These are phyloP conservation scores for Alsophila aescularia DNA, from an alignment of 2,888 invertebrate genomes.

Conservation along the genomic window DNA sequence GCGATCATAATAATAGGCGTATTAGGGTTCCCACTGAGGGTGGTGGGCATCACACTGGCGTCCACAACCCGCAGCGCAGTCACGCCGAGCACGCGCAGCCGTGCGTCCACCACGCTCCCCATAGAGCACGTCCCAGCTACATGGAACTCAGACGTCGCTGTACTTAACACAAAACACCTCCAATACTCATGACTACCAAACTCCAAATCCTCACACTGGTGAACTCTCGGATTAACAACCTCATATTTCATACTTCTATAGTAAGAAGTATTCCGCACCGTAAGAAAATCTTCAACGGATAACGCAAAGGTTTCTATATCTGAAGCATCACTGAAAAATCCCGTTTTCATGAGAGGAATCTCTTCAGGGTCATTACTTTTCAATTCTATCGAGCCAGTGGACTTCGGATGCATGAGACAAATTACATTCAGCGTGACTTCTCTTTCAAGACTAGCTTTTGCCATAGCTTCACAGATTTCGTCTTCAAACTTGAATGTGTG, in stretches of 20 bases:
- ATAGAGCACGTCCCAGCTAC: slow-evolving; percentile 59
- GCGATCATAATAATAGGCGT: slow-evolving; percentile 85
- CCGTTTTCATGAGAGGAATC: slow-evolving; percentile 46
- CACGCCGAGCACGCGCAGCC: slow-evolving; percentile 72
- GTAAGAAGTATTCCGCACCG: slow-evolving; percentile 48
- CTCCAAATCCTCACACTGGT: slow-evolving; percentile 43
- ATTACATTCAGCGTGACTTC: slow-evolving; percentile 42
- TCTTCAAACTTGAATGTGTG: slow-evolving; percentile 47
- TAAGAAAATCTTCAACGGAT: slow-evolving; percentile 47
- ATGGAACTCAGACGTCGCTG: slow-evolving; percentile 86
- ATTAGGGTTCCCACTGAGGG: slow-evolving; percentile 84
- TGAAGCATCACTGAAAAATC: slow-evolving; percentile 41
- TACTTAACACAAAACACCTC: slow-evolving; percentile 52
- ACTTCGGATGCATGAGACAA: slow-evolving; percentile 54
- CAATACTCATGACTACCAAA: slow-evolving; percentile 53
- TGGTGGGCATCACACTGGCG: slow-evolving; percentile 85
- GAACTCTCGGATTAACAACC: slow-evolving; percentile 39
- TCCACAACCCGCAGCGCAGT: slow-evolving; percentile 84
- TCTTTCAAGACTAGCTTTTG: slow-evolving; percentile 35
- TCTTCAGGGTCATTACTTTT: slow-evolving; percentile 49
- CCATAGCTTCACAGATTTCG: slow-evolving; percentile 42
- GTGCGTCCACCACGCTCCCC: slow-evolving; percentile 52
- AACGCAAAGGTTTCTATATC: slow-evolving; percentile 51
- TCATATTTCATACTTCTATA: slow-evolving; percentile 45
- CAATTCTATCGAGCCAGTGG: slow-evolving; percentile 53